Evolutionary conservation across 2,113 vertebrate genomes (phyloP).

Genomic region (Semnornis frantzii): DNA sequence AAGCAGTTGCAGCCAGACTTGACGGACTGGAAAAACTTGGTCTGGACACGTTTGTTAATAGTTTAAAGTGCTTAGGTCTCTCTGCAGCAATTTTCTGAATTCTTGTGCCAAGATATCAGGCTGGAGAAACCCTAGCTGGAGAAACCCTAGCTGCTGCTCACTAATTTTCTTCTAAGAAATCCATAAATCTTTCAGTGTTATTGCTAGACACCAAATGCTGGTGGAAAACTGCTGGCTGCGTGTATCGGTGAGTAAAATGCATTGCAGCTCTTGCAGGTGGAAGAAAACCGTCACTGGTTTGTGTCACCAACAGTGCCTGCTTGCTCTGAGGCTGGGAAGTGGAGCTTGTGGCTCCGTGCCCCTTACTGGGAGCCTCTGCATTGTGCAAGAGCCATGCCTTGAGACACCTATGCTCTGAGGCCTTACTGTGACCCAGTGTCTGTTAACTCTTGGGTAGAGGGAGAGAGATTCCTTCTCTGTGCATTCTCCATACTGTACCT

Average conservation of each 20-base stretch:
- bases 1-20: neutral
- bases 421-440: neutral
- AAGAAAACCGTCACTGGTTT: neutral
- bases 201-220: slow-evolving; percentile 5
- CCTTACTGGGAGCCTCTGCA: neutral
- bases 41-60: slow-evolving; percentile 16
- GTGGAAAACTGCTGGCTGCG: neutral
- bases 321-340: neutral
- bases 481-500: neutral
- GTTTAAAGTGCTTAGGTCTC: slow-evolving; percentile 35
- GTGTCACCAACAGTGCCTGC: neutral
- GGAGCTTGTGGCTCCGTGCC: neutral
- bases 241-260: neutral
- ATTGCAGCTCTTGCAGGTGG: neutral
- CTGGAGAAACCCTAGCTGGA: neutral
- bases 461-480: neutral
- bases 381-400: neutral
- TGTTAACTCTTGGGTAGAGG: neutral
- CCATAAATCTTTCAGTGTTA: slow-evolving; percentile 38
- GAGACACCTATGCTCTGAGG: neutral
- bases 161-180: slow-evolving; percentile 40
- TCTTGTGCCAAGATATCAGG: slow-evolving; percentile 13
- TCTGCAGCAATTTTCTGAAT: slow-evolving; percentile 19
- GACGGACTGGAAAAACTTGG: slow-evolving; percentile 25
- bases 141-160: neutral